Conservation (phyloP, 2,888 invertebrate species). For the Drosophila gaucha region DNA sequence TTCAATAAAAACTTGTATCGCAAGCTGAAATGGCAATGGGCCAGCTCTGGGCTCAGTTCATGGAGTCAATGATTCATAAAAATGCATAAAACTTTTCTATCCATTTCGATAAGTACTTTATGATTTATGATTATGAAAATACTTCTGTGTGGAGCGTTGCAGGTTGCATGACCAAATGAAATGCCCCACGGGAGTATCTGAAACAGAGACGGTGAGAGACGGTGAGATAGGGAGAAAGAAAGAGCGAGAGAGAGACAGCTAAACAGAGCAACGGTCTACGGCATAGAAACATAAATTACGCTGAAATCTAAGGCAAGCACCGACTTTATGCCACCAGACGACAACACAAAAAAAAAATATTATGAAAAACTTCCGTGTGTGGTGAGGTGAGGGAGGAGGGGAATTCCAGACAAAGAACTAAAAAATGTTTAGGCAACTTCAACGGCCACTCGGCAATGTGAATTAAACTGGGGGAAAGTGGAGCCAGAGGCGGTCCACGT, state of each 20-base stretch:
- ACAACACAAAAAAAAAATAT: slow-evolving; percentile 25
- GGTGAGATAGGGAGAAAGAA: neutral
- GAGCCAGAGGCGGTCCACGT: slow-evolving; percentile 7
- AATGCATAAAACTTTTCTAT: slow-evolving; percentile 17
- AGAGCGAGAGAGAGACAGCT: neutral
- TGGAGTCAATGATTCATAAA: slow-evolving; percentile 13
- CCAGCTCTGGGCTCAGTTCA: slow-evolving; percentile 1
- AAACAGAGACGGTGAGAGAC: neutral
- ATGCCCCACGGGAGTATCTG: slow-evolving; percentile 21
- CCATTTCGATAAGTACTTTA: slow-evolving; percentile 31
- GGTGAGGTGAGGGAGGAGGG: neutral
- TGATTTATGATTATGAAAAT: slow-evolving; percentile 45
- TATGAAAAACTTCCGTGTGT: slow-evolving; percentile 50
- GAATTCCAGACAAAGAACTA: slow-evolving; percentile 49
- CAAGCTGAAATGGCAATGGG: too few relatives aligned
- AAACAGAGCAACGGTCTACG: slow-evolving; percentile 34
- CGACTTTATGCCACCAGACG: slow-evolving; percentile 19
- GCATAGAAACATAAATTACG: slow-evolving; percentile 72
- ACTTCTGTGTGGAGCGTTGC: slow-evolving; percentile 17
- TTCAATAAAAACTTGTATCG: too few relatives aligned
- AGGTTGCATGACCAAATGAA: slow-evolving; percentile 32
- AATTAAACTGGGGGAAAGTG: slow-evolving; percentile 18
- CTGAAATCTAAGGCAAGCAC: slow-evolving; percentile 53
- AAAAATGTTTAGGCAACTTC: slow-evolving; percentile 64
- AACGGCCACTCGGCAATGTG: slow-evolving; percentile 39